Conservation (phyloP, 2,888 invertebrate genomes). For the Apamea epomidion region DNA sequence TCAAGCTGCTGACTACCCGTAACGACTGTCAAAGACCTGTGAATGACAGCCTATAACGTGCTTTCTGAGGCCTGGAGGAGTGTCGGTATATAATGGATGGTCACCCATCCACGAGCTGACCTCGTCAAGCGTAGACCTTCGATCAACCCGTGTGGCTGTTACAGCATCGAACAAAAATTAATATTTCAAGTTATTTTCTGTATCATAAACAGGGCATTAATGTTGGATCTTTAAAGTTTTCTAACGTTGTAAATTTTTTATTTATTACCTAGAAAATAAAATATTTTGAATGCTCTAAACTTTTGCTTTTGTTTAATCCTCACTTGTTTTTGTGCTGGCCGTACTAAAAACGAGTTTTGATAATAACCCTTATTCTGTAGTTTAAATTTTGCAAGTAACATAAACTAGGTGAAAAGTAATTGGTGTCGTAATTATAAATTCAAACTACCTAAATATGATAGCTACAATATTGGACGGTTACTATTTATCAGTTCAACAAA, state of each 20-base stretch:
- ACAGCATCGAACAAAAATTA: not conserved
- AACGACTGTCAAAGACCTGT: not conserved
- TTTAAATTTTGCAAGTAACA: slow-evolving; percentile 70
- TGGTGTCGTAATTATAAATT: slow-evolving; percentile 69
- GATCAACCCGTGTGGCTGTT: not conserved
- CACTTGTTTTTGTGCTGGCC: not conserved
- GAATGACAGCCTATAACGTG: not conserved
- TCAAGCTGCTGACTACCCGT: not conserved
- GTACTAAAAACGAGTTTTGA: slow-evolving; percentile 61
- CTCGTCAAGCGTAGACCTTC: not conserved
- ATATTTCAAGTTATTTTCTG: not conserved
- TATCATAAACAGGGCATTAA: not conserved
- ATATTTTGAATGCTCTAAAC: not conserved
- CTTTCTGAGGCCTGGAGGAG: not conserved
- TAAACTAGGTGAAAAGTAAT: slow-evolving; percentile 76
- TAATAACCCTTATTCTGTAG: slow-evolving; percentile 66
- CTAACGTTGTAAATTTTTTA: not conserved
- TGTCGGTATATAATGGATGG: not conserved
- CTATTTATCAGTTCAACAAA: slow-evolving; percentile 17
- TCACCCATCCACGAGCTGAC: not conserved
- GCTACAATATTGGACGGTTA: slow-evolving; percentile 16
- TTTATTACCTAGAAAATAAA: not conserved
- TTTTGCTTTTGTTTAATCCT: not conserved
- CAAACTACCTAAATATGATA: slow-evolving; percentile 55
- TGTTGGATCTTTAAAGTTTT: not conserved